Percentiles rank a stretch among this genome's conserved stretches.
Conservation (phyloP, 2,797 vertebrate species). For the Echeneis naucrates region DNA sequence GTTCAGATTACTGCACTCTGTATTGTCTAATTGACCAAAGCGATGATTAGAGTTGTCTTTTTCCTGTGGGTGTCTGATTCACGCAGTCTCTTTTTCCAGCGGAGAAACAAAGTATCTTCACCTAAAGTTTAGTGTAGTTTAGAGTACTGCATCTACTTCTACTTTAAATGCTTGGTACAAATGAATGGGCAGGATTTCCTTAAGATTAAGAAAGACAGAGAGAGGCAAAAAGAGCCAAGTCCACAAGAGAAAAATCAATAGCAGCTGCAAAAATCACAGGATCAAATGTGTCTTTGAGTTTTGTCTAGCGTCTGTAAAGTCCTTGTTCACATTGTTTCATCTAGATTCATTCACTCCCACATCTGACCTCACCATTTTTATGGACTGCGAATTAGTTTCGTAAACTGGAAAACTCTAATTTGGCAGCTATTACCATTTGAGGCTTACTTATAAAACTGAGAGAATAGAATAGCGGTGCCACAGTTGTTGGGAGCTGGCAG, state of each 20-base stretch:
- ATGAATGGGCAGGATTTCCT: neutral
- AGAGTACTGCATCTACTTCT: neutral
- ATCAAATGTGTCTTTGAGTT: slow-evolving; percentile 11
- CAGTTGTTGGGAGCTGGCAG: slow-evolving; percentile 23
- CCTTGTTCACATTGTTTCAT: slow-evolving; percentile 21
- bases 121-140: no score
- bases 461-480: slow-evolving; percentile 40
- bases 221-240: neutral
- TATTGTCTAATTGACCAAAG: neutral
- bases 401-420: slow-evolving; percentile 33
- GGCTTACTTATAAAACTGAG: slow-evolving; percentile 33
- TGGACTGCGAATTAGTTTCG: slow-evolving; percentile 17
- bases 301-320: slow-evolving; percentile 6
- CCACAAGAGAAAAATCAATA: neutral
- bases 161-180: neutral
- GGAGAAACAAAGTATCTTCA: neutral
- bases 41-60: neutral
- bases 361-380: slow-evolving; percentile 44
- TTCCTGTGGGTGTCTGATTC: neutral
- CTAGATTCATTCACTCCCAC: slow-evolving; percentile 13
- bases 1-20: slow-evolving; percentile 2
- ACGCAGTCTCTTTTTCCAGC: neutral
- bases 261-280: slow-evolving; percentile 8
- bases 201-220: neutral
- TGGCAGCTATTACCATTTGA: slow-evolving; percentile 30